These are phyloP conservation scores for Orientallactaga bullata DNA, from an alignment of 2,113 vertebrate species.

Conservation along the genomic window DNA sequence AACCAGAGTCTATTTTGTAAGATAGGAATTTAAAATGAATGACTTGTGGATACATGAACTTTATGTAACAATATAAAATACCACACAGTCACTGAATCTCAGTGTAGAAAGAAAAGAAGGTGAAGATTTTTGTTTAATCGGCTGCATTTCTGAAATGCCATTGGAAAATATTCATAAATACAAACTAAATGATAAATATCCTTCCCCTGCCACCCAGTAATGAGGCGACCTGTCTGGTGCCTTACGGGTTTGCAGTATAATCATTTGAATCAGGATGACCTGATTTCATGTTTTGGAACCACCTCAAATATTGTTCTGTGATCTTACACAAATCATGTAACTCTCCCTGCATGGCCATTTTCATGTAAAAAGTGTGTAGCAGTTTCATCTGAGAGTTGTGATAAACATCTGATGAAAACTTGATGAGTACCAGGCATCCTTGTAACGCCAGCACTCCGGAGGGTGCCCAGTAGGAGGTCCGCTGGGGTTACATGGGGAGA, in stretches of 20 bases:
- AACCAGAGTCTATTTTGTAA: not conserved
- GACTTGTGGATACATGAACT: not conserved
- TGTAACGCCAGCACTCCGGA: not conserved
- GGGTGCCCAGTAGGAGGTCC: not conserved
- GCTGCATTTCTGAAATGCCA: not conserved
- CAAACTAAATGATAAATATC: not conserved
- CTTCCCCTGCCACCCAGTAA: not conserved
- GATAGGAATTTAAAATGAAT: not conserved
- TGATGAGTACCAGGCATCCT: not conserved
- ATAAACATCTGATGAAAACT: constrained; percentile 30
- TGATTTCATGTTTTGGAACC: not conserved
- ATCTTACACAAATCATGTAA: not conserved
- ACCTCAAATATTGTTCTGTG: not conserved
- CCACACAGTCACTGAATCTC: not conserved
- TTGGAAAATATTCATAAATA: not conserved
- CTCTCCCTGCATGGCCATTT: not conserved
- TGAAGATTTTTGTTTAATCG: not conserved
- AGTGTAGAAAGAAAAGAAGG: not conserved
- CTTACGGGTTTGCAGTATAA: not conserved
- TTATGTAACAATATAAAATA: not conserved
- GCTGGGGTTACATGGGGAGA: not conserved
- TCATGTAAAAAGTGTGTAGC: not conserved
- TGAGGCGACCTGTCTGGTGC: not conserved
- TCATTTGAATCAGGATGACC: not conserved
- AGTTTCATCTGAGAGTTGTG: not conserved